Evolutionary conservation across 1,140 invertebrate genomes (phyloP).

Genomic region (Drosophila bocki): DNA sequence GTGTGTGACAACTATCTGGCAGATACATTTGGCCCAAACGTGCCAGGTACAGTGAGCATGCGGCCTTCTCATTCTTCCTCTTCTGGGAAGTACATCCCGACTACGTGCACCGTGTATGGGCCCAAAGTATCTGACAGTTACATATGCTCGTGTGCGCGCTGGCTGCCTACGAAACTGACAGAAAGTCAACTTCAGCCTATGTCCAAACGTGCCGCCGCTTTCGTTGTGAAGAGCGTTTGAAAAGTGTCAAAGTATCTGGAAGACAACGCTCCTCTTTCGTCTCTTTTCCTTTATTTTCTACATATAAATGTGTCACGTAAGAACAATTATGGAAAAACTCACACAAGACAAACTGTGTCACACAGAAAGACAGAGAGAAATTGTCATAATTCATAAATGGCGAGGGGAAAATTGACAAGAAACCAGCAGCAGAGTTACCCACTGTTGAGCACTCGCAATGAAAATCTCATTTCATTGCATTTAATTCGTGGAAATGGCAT

Average conservation of each 20-base stretch:
- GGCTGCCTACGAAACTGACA: constrained; percentile 35
- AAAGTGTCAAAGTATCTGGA: constrained; percentile 50
- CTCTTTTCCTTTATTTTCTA: neutral
- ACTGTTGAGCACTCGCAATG: constrained; percentile 50
- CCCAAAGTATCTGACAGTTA: constrained; percentile 53
- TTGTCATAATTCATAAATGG: constrained; percentile 52
- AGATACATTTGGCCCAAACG: constrained; percentile 47
- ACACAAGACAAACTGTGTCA: constrained; percentile 48
- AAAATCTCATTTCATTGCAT: constrained; percentile 52
- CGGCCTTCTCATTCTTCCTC: neutral
- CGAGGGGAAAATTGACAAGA: constrained; percentile 11
- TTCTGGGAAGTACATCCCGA: constrained; percentile 28
- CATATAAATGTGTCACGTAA: constrained; percentile 52
- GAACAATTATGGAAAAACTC: constrained; percentile 63
- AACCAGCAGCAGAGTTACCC: constrained; percentile 20
- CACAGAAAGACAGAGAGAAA: constrained; percentile 31
- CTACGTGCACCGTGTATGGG: constrained; percentile 34
- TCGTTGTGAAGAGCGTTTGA: constrained; percentile 32
- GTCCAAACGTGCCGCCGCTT: constrained; percentile 30
- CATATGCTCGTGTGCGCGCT: constrained; percentile 21
- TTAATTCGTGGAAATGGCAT: constrained; percentile 24
- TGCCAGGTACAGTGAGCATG: constrained; percentile 24
- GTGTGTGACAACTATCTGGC: constrained; percentile 33
- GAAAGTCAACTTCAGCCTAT: constrained; percentile 40
- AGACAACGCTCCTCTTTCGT: constrained; percentile 19